Evolutionary conservation across 1,140 invertebrate species (phyloP).

Genomic region (Drosophila cardini): DNA sequence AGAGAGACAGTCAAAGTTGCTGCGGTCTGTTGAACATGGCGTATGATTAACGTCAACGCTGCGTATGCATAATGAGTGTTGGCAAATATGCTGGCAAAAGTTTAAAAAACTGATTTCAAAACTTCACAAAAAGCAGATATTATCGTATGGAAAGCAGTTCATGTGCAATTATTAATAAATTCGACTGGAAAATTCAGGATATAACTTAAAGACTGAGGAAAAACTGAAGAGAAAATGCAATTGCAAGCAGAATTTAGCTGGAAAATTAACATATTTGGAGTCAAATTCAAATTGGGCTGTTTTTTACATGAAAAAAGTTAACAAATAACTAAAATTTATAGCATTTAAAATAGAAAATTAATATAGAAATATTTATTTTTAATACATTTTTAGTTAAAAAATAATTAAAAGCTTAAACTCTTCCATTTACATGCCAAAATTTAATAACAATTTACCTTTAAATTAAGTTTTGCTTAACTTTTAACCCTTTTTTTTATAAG

Average conservation of each 20-base stretch:
- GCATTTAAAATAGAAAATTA: too few relatives aligned
- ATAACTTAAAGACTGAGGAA: background rate
- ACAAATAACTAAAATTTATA: too few relatives aligned
- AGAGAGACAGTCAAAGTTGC: constrained; percentile 39
- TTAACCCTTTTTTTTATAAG: background rate
- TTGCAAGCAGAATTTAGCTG: background rate
- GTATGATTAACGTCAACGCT: constrained; percentile 80
- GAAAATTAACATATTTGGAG: too few relatives aligned
- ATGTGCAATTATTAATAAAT: constrained; percentile 29
- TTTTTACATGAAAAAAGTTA: too few relatives aligned
- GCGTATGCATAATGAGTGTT: constrained; percentile 68
- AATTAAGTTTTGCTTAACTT: background rate
- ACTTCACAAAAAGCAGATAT: constrained; percentile 8
- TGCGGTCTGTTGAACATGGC: constrained; percentile 73
- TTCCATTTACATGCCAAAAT: too few relatives aligned
- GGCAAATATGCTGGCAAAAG: constrained; percentile 13
- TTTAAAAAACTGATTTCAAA: constrained; percentile 33
- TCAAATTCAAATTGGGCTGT: too few relatives aligned
- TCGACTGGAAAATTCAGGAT: background rate
- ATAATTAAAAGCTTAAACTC: too few relatives aligned
- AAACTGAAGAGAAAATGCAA: background rate
- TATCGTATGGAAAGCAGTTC: constrained; percentile 22
- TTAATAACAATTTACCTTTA: too few relatives aligned
- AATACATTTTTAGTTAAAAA: too few relatives aligned
- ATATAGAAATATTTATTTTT: too few relatives aligned